Evolutionary conservation across 2,113 vertebrate genomes (phyloP).

Genomic region (Sylvicapra grimmia): DNA sequence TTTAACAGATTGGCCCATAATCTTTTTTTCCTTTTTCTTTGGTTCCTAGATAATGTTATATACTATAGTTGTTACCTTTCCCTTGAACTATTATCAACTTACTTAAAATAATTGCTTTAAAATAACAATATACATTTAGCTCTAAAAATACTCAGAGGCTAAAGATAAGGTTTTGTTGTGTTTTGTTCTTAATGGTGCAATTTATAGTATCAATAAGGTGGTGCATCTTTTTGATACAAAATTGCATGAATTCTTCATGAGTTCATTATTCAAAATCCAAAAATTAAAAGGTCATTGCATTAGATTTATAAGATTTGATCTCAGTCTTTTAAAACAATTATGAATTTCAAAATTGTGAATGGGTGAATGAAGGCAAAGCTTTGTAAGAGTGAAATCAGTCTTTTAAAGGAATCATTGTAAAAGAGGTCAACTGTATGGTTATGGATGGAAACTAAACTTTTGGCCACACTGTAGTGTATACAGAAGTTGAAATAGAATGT

Average conservation of each 20-base stretch:
- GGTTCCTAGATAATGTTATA: neutral
- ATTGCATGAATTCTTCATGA: neutral
- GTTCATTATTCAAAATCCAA: neutral
- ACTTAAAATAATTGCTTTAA: neutral
- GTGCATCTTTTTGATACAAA: neutral
- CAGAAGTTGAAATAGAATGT: neutral
- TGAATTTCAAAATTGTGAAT: conserved; percentile 19
- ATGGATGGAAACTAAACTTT: neutral
- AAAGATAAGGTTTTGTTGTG: neutral
- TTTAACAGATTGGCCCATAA: neutral
- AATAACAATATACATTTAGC: neutral
- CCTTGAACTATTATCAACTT: neutral
- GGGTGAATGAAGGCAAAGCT: neutral
- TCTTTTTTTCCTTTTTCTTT: neutral
- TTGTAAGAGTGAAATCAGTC: neutral
- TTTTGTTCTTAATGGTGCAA: neutral
- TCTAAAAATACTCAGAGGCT: neutral
- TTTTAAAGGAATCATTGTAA: neutral
- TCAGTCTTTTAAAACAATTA: neutral
- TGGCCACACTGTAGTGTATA: neutral
- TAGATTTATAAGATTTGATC: neutral
- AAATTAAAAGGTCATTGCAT: neutral
- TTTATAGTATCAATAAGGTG: neutral
- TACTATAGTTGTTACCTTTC: neutral
- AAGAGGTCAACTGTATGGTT: neutral